Base-by-base conservation (phyloP, 2,797 vertebrate genomes). In the Brachymystax lenok region DNA sequence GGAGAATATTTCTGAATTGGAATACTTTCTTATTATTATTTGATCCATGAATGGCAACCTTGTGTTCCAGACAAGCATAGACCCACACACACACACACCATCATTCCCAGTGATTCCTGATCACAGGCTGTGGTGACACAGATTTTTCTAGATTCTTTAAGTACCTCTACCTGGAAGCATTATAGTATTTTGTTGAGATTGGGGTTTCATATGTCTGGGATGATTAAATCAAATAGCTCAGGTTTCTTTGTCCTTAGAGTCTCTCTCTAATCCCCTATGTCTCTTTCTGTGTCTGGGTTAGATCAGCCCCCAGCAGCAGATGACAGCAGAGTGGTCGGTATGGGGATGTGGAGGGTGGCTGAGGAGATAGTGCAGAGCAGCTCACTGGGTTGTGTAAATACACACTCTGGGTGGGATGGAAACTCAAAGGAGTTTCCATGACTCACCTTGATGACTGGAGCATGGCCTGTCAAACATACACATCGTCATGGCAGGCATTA, bases 351-450 rank as follows among this genome's bases (percentile, higher is more conserved):
- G 59, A 24, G 85, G 89, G 87, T 93, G 82, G 21, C 82, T 75
- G 71, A 56, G 50, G 33, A 50, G 70, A 40, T 24, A 56, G 74
- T 10, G 12, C 24, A 51, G 27, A 10, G 61, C 56, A n/a, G 56
- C 56, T 59, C 14, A 54, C 56, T n/a, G 85, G 88, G 89, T 90
- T 92, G 89, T 84, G 85, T 88, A 94, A 92, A 92, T 88, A 93
- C 77, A 87, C 87, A 24, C 74, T 78, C 79, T 92, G 89, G 92
- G 92, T 94, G 93, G 92, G 91, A 92, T 86, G 69, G 74, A 80
- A 77, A 84, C 86, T 88, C 84, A 86, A 84, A 70, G 89, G 79
- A 77, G 83, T 94, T 92, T 93, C 92, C 90, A 89, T 90, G 88
- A 85, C 82, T 88, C 74, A 77, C 76, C 80, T 79, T 73, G 72